Conservation (phyloP, 2,888 invertebrate genomes). For the Anorthoa munda region DNA sequence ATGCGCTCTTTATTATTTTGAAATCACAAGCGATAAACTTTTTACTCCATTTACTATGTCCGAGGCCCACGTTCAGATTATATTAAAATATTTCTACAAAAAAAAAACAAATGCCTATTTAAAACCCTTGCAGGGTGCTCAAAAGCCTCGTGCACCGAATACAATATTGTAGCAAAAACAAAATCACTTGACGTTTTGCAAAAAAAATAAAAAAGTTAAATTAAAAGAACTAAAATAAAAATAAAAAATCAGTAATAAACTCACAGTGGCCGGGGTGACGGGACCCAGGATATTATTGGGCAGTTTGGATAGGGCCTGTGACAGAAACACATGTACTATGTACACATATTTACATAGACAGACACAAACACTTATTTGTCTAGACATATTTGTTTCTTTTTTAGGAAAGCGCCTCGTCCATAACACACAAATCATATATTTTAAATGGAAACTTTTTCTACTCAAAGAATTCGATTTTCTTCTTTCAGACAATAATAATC, state of each 20-base stretch:
- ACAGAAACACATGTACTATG: conserved; percentile 65
- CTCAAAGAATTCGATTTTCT: too few relatives aligned
- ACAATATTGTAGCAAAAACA: conserved; percentile 39
- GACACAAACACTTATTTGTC: conserved; percentile 53
- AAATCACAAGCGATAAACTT: too few relatives aligned
- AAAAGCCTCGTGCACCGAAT: conserved; percentile 54
- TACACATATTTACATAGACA: conserved; percentile 62
- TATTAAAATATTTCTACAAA: conserved; percentile 4
- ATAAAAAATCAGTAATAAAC: conserved; percentile 73
- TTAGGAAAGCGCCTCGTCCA: conserved; percentile 15
- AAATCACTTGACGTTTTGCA: conserved; percentile 31
- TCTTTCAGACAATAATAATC: too few relatives aligned
- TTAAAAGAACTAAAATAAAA: conserved; percentile 66
- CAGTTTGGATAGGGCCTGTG: conserved; percentile 89
- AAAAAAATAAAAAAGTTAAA: conserved; percentile 11
- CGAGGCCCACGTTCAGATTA: background rate
- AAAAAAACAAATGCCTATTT: conserved; percentile 15
- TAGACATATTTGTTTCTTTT: conserved; percentile 28
- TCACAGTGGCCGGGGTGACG: conserved; percentile 87
- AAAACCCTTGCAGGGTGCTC: conserved; percentile 29
- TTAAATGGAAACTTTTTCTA: too few relatives aligned
- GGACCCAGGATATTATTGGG: conserved; percentile 88
- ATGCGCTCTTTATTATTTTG: too few relatives aligned
- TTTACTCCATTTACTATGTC: background rate
- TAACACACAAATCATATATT: too few relatives aligned